A percentile compares a stretch with the other conserved stretches of the same genome.
These are phyloP conservation scores for Anthopleura xanthogrammica DNA, from an alignment of 92 coral and sea anemone species.

Conservation along the genomic window DNA sequence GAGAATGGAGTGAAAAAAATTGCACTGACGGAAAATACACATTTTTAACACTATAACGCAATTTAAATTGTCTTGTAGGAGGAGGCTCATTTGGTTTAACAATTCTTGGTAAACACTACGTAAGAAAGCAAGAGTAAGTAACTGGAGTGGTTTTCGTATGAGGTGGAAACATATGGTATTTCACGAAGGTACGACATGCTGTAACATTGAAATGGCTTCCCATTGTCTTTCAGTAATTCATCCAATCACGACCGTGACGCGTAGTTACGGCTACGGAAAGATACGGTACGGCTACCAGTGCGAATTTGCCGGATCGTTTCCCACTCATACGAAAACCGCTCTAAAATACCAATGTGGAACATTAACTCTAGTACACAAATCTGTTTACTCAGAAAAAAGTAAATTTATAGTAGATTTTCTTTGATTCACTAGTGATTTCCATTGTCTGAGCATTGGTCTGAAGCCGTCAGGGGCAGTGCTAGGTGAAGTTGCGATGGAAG, in stretches of 20 bases:
- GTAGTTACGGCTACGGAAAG: too few species aligned
- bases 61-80: conserved; percentile 27
- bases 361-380: too few species aligned
- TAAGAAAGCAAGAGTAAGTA: conserved; percentile 92
- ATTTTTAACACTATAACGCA: neutral
- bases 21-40: too few species aligned
- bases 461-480: conserved; percentile 85
- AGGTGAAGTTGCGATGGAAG: conserved; percentile 92
- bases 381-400: neutral
- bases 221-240: neutral
- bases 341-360: too few species aligned
- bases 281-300: neutral
- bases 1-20: too few species aligned
- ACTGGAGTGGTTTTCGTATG: neutral
- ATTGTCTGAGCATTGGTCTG: conserved; percentile 84
- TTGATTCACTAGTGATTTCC: conserved; percentile 62
- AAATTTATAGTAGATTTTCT: neutral
- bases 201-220: too few species aligned
- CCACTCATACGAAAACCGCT: too few species aligned
- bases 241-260: neutral
- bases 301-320: too few species aligned
- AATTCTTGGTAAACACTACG: conserved; percentile 90
- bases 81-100: conserved; percentile 94
- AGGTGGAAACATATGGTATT: neutral
- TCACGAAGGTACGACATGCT: too few species aligned